Evolutionary conservation across 35 echinoderm and acorn worm species (phyloP).

Genomic region (Ophioderma brevispina): DNA sequence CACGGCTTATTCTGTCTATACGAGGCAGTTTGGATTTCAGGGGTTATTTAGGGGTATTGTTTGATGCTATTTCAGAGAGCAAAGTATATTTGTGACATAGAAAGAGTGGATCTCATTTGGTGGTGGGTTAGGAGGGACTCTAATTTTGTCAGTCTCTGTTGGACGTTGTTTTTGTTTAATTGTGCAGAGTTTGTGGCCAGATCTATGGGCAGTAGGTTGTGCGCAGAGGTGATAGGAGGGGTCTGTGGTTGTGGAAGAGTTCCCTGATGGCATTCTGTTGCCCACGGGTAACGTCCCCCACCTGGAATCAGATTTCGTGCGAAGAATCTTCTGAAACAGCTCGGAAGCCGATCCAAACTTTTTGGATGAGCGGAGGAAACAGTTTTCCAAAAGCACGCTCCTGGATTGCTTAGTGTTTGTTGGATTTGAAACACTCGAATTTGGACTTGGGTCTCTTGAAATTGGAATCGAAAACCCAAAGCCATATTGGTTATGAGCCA

Average conservation of each 20-base stretch:
- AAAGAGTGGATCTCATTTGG: slow-evolving; percentile 84
- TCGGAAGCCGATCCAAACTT: slow-evolving; percentile 94
- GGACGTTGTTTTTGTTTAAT: slow-evolving; percentile 16
- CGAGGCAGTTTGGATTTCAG: background rate
- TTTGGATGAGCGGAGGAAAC: slow-evolving; percentile 74
- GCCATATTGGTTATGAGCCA: background rate
- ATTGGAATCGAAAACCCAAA: background rate
- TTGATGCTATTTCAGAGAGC: slow-evolving; percentile 15
- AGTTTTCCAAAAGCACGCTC: slow-evolving; percentile 27
- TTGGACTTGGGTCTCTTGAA: background rate
- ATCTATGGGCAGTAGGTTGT: background rate
- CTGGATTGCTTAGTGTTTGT: background rate
- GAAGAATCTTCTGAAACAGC: slow-evolving; percentile 72
- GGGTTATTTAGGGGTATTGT: slow-evolving; percentile 10
- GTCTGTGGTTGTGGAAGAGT: slow-evolving; percentile 2
- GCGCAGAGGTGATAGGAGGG: background rate
- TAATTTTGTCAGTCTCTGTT: background rate
- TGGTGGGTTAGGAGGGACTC: slow-evolving; percentile 63
- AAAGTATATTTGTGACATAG: slow-evolving; percentile 55
- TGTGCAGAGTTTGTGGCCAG: background rate
- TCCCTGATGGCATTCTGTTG: background rate
- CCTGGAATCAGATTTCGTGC: slow-evolving; percentile 41
- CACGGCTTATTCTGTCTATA: slow-evolving; percentile 10
- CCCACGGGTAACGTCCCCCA: background rate
- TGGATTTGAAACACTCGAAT: background rate